Conservation (phyloP, 2,888 invertebrate genomes). For the Hirtodrosophila cameraria region DNA sequence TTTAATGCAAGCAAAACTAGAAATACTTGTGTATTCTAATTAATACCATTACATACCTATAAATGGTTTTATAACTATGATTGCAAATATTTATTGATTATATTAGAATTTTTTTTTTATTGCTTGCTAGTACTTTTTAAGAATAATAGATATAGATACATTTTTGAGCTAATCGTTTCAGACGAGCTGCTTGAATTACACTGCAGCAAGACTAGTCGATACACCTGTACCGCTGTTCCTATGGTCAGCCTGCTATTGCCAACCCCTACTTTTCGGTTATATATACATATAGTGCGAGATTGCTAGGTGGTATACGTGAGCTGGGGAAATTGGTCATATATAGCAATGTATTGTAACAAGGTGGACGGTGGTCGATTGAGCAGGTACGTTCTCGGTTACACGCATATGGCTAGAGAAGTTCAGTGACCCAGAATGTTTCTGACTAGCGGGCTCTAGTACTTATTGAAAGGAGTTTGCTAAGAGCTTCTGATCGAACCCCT, state of each 20-base stretch:
- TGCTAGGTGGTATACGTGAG: constrained; percentile 5
- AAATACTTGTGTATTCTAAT: too few relatives aligned
- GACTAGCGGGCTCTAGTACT: not conserved
- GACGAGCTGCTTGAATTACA: constrained; percentile 21
- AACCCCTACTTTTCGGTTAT: constrained; percentile 32
- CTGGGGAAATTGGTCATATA: constrained; percentile 18
- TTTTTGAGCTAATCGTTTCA: constrained; percentile 22
- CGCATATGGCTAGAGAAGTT: constrained; percentile 20
- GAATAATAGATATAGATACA: not conserved
- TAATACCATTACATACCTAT: too few relatives aligned
- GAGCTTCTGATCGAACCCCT: constrained; percentile 1
- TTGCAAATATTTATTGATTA: too few relatives aligned
- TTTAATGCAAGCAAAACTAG: too few relatives aligned
- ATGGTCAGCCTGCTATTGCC: constrained; percentile 21
- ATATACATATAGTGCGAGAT: constrained; percentile 1
- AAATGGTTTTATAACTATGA: too few relatives aligned
- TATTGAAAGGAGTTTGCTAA: not conserved
- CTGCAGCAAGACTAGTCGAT: constrained; percentile 24
- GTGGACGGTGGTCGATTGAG: not conserved
- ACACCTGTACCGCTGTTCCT: constrained; percentile 35
- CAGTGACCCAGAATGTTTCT: constrained; percentile 21
- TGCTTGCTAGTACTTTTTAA: not conserved
- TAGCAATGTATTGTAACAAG: not conserved
- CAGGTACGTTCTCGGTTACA: constrained; percentile 8
- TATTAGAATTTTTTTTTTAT: not conserved